Evolutionary conservation across 2,113 vertebrate species (phyloP), one percentile per base, ranked within the genome.

Genomic region (Calyptommatus sinebrachiatus): DNA sequence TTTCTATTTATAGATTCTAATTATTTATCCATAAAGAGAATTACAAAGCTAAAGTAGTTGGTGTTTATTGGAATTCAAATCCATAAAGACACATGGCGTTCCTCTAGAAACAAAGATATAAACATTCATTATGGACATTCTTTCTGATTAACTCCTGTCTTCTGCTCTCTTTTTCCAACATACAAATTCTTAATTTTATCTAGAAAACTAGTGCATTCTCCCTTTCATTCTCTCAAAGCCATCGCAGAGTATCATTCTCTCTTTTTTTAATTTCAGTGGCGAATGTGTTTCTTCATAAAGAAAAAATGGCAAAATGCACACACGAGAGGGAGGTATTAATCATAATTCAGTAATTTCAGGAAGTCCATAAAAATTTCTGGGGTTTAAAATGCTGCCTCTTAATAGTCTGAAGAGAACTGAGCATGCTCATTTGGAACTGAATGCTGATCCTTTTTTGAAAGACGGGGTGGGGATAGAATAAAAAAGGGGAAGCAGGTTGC

Each of bases 41-140:
- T 57, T 18, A 57, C 16, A 57, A 18, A 18, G 53, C 53, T 24
- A 46, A 4, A 45, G n/a, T 63, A 62, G 16, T 75, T 14, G 18
- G 24, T 57, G 28, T 11, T 53, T 20, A n/a, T 29, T 48, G 14
- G 48, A 26, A 78, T 57, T 60, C 31, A 18, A 7, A 21, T 57
- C 35, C 9, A 9, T 35, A 11, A 5, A 50, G 35, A 46, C 21
- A 65, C 11, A 65, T 22, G 1, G 14, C 29, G 48, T 78, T 89
- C 74, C 78, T 84, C 22, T 76, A 81, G 83, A 78, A 92, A 91
- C 85, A 91, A 91, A 91, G 83, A 53, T 29, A 66, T 57, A 14
- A 41, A 41, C 5, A 41, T 22, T 87, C 85, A 90, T 82, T 18
- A 85, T 61, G 81, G 80, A 86, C 71, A 41, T 84, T 83, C 85